Base-by-base conservation (phyloP, 2,888 invertebrate genomes). In the Leptinotarsa tumamoca region DNA sequence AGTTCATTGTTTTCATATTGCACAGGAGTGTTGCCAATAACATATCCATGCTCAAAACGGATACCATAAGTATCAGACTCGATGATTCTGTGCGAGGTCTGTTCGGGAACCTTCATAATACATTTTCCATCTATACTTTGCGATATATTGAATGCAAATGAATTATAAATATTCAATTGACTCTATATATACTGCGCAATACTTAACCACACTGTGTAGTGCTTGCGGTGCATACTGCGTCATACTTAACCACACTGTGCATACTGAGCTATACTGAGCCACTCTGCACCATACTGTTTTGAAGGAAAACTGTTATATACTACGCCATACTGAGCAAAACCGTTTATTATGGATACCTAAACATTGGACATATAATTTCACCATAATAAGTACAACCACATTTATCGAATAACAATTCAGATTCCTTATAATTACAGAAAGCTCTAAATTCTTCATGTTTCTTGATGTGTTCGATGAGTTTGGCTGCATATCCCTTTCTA, bases 11-110 rank as follows among this genome's bases (percentile, higher is more conserved):
- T 27, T 27, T 63, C 33, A 33, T 63, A 63, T 23, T 63, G 63
- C 1, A 63, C 63, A 17, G 63, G 15, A 27, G 63, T 63, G 13
- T 23, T 27, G 27, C 63, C 23, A 63, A 63, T 63, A 63, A 63
- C 63, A 63, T 63, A 63, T 63, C 63, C 63, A 63, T 63, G 14
- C 63, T 63, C 63, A 51, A 51, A 51, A 51, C 51, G 51, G 14
- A 51, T 4, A 1, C 51, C 51, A 51, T 51, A 51, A 2, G 4
- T 51, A 51, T 51, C 51, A 51, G 51, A 51, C 10, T 61, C 23
- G 21, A 61, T 61, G 27, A 27, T 27, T 27, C 27, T 27, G 27
- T 27, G 27, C 27, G 27, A 27, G 27, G 27, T 61, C 51, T 61
- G 61, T 21, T 61, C 61, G 27, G 27, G 27, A 27, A 27, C 27